Evolutionary conservation across 2,888 invertebrate species (phyloP).

Genomic region (Ochropleura plecta): DNA sequence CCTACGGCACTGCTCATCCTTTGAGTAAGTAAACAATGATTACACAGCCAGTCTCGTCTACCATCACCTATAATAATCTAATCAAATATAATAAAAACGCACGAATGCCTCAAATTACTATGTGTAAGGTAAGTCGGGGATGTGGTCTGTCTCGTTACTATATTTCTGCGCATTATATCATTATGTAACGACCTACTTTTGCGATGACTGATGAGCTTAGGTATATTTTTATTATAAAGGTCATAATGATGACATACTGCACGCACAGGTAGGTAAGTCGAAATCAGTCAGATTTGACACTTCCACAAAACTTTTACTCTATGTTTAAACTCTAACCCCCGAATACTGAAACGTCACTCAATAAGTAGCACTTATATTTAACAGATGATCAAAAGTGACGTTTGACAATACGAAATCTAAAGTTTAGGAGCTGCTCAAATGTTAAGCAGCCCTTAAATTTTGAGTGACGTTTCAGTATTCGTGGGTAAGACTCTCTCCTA

Average conservation of each 20-base stretch:
- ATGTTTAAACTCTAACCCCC: no score
- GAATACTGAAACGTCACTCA: no score
- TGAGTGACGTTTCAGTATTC: no score
- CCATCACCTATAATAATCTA: conserved; percentile 34
- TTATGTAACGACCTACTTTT: conserved; percentile 35
- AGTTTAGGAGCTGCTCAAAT: no score
- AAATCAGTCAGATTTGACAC: not conserved
- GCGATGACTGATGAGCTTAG: conserved; percentile 25
- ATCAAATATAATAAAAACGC: conserved; percentile 56
- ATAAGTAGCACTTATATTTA: no score
- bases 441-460: no score
- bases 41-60: not conserved
- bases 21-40: conserved; percentile 23
- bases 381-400: no score
- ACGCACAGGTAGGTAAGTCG: not conserved
- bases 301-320: no score
- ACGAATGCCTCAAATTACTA: conserved; percentile 48
- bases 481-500: no score
- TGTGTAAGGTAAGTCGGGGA: conserved; percentile 29
- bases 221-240: conserved; percentile 19
- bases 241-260: not conserved
- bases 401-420: no score
- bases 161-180: conserved; percentile 23
- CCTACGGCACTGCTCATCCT: not conserved
- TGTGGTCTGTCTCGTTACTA: conserved; percentile 28